Base-by-base conservation (phyloP, 2,113 vertebrate species). In the Stomatorhinus ivindoensis region DNA sequence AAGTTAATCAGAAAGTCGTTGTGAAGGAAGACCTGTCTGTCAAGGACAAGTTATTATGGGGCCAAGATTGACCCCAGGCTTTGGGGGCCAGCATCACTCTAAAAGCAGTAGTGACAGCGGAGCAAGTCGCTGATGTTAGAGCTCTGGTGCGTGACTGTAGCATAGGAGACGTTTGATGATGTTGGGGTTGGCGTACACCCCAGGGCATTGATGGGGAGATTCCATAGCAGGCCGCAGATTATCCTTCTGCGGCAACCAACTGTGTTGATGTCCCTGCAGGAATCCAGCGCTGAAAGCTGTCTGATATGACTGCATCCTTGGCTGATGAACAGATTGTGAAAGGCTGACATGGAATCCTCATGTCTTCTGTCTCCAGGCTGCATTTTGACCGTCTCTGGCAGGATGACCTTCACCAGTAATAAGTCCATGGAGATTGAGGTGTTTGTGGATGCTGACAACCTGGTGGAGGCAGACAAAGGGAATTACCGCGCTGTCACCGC, bases 391-490 rank as follows among this genome's bases (percentile, higher is more conserved):
- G 96, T 99, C 89, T 97, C 96, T 0, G 98, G 98, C 6, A 96
- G 97, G 87, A 97, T 99, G 96, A 99, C 97, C 21, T 99, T 99
- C 93, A 96, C 96, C 0, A 99, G 98, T 93, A 97, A 97, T 92
- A 98, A 96, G 88, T 99, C 98, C 35, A 99, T 99, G 98, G 98
- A 99, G 91, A 98, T 99, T 0, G 97, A 99, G 91, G 98, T 99
- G 88, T 94, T 98, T 91, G 98, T 99, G 86, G 98, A 99, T 0
- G 97, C 96, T 0, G 95, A 97, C 92, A 96, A 96, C 0, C 93
- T 98, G 48, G 91, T 97, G 90, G 95, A 96, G 0, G 91, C 92
- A 15, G 91, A 94, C 0, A 94, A 95, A 90, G 96, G 94, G 73
- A 96, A 95, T 88, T 97, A 97, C 92, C 96, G 97, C 0, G 97